Evolutionary conservation across 2,797 vertebrate genomes (phyloP).

Genomic region (Cossypha niveicapilla): DNA sequence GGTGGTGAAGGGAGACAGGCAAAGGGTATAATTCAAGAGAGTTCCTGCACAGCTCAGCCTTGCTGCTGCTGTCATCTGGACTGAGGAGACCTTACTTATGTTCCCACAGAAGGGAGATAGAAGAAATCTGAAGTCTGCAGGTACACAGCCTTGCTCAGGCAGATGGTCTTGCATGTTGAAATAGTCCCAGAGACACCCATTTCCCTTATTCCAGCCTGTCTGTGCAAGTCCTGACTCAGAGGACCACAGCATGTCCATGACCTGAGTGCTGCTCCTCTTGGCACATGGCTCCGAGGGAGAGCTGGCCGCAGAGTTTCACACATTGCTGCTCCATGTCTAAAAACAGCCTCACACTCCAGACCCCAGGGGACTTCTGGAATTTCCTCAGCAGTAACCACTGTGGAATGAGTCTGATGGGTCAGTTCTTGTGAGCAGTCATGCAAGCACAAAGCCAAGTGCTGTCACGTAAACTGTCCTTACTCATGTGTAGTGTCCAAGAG

Average conservation of each 20-base stretch:
- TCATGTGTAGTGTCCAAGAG: not conserved
- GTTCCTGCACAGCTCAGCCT: not conserved
- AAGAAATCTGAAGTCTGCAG: not conserved
- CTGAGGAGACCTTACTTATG: not conserved
- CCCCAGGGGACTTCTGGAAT: not conserved
- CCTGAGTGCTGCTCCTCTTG: not conserved
- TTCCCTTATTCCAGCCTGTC: not conserved
- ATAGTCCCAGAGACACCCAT: not conserved
- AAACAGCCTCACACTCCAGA: not conserved
- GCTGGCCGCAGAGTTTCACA: not conserved
- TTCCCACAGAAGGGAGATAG: not conserved
- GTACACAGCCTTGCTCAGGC: not conserved
- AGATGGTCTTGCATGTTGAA: not conserved
- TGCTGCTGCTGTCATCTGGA: not conserved
- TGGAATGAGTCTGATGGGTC: not conserved
- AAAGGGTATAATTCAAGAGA: not conserved
- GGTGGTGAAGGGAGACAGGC: not conserved
- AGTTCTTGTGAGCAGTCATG: not conserved
- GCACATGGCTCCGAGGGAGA: not conserved
- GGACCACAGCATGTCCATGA: rapidly evolving
- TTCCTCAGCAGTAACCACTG: slow-evolving; percentile 26
- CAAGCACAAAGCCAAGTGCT: not conserved
- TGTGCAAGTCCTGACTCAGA: not conserved
- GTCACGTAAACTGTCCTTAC: not conserved
- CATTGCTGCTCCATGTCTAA: not conserved